These are phyloP conservation scores for Oreochromis mossambicus DNA, from an alignment of 2,797 vertebrate genomes.

Conservation along the genomic window DNA sequence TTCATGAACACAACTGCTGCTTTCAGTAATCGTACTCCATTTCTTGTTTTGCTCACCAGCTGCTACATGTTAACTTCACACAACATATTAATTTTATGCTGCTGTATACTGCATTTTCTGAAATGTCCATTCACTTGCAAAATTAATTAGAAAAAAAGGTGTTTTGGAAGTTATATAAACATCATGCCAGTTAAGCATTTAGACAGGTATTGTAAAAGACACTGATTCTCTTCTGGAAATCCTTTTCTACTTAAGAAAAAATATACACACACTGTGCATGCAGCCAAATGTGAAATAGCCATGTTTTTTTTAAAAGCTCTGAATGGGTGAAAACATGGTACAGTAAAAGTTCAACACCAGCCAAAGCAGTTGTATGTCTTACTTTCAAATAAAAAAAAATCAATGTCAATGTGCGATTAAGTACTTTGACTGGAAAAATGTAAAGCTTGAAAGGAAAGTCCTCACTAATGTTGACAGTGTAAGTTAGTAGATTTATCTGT, in stretches of 20 bases:
- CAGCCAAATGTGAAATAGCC: background rate
- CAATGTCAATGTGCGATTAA: background rate
- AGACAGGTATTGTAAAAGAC: background rate
- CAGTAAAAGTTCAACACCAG: too few relatives aligned
- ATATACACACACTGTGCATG: background rate
- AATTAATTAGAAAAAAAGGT: background rate
- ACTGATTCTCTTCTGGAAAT: background rate
- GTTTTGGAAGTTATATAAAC: background rate
- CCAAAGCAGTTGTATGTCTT: background rate
- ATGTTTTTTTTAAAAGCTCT: background rate
- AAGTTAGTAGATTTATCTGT: background rate
- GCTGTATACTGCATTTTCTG: background rate
- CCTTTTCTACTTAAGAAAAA: background rate
- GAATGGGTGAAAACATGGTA: background rate
- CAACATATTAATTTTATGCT: background rate
- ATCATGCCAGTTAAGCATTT: background rate
- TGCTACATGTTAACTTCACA: background rate
- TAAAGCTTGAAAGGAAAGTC: background rate
- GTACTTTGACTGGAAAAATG: background rate
- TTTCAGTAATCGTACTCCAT: background rate
- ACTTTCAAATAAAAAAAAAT: background rate
- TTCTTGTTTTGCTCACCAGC: background rate
- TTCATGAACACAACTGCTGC: background rate
- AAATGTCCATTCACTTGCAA: background rate
- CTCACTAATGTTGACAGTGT: background rate